Conservation (phyloP, 1,140 invertebrate genomes). For the Saccostrea echinata region DNA sequence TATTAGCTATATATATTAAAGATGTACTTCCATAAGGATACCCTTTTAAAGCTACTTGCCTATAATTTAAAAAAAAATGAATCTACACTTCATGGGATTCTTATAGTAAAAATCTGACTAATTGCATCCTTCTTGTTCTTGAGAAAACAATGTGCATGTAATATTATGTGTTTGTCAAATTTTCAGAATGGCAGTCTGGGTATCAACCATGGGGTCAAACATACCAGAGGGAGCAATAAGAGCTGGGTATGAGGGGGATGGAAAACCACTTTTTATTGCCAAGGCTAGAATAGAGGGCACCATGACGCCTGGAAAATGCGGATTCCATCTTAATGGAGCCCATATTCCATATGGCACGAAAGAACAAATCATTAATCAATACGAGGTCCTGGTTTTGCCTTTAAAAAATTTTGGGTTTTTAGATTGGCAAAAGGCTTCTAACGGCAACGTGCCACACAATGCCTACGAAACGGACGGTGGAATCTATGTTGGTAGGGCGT, state of each 20-base stretch:
- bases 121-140: too few species aligned
- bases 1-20: too few species aligned
- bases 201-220: not conserved
- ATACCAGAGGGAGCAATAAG: slow-evolving; percentile 1
- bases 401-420: not conserved
- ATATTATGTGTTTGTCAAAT: too few species aligned
- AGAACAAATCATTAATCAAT: not conserved
- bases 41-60: too few species aligned
- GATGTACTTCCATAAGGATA: too few species aligned
- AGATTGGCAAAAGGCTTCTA: not conserved
- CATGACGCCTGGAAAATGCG: slow-evolving; percentile 37
- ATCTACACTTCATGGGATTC: too few species aligned
- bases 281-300: not conserved
- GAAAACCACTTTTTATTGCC: slow-evolving; percentile 13
- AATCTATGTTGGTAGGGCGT: not conserved
- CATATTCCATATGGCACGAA: slow-evolving; percentile 35
- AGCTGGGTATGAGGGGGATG: slow-evolving; percentile 11
- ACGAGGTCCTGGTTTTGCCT: not conserved
- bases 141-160: too few species aligned
- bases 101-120: too few species aligned
- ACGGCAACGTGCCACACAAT: slow-evolving; percentile 2
- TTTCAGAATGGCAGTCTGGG: not conserved
- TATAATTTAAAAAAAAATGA: too few species aligned
- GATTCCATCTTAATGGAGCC: slow-evolving; percentile 3
- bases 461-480: not conserved